Evolutionary conservation across 2,113 vertebrate species (phyloP).

Genomic region (Sinocyclocheilus anophthalmus): DNA sequence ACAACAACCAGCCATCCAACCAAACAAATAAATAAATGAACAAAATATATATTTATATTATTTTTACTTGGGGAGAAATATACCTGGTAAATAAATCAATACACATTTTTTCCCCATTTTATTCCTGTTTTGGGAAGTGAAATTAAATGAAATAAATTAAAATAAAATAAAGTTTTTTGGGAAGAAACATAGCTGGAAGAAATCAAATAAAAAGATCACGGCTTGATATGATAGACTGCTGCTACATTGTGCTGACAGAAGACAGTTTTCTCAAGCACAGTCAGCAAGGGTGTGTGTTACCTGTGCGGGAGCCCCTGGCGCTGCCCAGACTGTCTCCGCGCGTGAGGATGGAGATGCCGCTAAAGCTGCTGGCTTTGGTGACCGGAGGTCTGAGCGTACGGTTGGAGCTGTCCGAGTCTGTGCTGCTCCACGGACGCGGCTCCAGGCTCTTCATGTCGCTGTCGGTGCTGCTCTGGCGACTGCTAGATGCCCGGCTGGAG

Average conservation of each 20-base stretch:
- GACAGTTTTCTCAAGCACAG: background rate
- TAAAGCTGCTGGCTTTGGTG: constrained; percentile 99
- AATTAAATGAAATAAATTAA: no score
- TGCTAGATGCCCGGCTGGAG: constrained; percentile 88
- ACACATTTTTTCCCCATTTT: no score
- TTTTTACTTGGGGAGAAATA: no score
- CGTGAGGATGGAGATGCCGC: constrained; percentile 97
- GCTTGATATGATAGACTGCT: background rate
- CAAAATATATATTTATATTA: no score
- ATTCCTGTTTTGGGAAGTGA: no score
- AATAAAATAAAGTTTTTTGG: no score
- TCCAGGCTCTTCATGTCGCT: constrained; percentile 95
- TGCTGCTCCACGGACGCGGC: constrained; percentile 98
- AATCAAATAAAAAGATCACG: background rate
- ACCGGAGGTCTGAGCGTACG: constrained; percentile 91
- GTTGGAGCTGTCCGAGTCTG: constrained; percentile 91
- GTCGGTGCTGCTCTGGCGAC: constrained; percentile 98
- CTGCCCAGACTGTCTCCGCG: constrained; percentile 90
- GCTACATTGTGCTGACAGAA: background rate
- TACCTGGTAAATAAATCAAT: no score
- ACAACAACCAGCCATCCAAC: no score
- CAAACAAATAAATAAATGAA: no score
- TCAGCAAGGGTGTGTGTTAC: constrained; percentile 63
- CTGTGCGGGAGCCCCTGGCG: constrained; percentile 86
- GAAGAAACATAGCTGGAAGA: no score